Percentiles rank a stretch among this genome's conserved stretches.
Conservation (phyloP, 53 echinoderm and acorn worm genomes). For the Glandiceps talaboti region DNA sequence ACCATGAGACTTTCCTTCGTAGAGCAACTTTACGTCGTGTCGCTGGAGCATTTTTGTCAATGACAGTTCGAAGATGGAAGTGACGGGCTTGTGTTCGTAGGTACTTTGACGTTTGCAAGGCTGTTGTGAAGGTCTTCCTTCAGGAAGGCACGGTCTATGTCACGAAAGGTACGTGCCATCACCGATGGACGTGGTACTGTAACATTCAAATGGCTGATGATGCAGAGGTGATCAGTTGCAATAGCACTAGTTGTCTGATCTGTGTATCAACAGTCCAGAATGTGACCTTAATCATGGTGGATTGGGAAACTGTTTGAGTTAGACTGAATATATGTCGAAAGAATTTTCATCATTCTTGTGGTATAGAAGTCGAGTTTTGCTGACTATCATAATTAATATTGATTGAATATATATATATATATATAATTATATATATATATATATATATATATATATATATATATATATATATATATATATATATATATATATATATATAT, state of each 20-base stretch:
- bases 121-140: neutral
- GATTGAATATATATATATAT: too few species aligned
- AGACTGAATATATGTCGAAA: neutral
- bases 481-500: too few species aligned
- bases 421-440: too few species aligned
- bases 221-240: neutral
- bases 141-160: neutral
- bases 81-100: neutral
- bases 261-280: neutral
- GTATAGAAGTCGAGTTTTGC: neutral
- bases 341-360: neutral
- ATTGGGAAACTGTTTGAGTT: neutral
- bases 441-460: too few species aligned
- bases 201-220: neutral
- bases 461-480: too few species aligned
- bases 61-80: neutral
- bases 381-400: neutral
- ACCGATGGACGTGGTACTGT: neutral
- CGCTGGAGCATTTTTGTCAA: neutral
- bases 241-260: neutral
- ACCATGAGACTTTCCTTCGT: neutral
- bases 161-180: neutral
- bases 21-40: neutral
- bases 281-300: too few species aligned
- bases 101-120: neutral